A percentile compares a stretch with the other conserved stretches of the same genome.
phyloP scores from a whole-genome alignment of 2,888 invertebrate genomes.

The Pantelozetes paolii region DNA sequence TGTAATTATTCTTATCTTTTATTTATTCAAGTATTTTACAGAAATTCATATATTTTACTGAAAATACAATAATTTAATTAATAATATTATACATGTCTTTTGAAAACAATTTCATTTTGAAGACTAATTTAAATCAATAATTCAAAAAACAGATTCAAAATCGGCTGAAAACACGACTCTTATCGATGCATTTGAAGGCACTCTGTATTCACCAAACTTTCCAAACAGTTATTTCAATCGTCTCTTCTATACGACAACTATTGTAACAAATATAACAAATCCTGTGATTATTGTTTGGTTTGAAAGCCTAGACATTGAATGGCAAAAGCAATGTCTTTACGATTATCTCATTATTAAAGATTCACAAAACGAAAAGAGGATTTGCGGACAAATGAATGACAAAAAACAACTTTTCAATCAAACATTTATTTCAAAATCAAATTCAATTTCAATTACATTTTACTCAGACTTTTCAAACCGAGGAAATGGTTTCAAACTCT shows the following conservation, averaged over 20 bases:
- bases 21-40: no score
- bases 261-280: constrained; percentile 61
- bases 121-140: no score
- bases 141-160: constrained; percentile 22
- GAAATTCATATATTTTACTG: no score
- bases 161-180: constrained; percentile 44
- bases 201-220: constrained; percentile 65
- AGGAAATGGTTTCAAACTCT: constrained; percentile 36
- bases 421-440: constrained; percentile 34
- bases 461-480: constrained; percentile 35
- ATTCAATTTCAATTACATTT: constrained; percentile 28
- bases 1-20: no score
- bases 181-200: constrained; percentile 57
- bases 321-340: constrained; percentile 71
- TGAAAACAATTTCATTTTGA: not conserved
- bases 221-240: constrained; percentile 69
- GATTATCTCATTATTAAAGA: constrained; percentile 66
- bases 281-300: constrained; percentile 63
- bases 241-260: constrained; percentile 65
- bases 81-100: no score
- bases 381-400: constrained; percentile 59
- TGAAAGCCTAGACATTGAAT: constrained; percentile 64
- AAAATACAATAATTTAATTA: constrained; percentile 1
- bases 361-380: constrained; percentile 51
- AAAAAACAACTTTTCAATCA: constrained; percentile 45